Evolutionary conservation across 2,888 invertebrate species (phyloP).

Genomic region (Spodoptera picta): DNA sequence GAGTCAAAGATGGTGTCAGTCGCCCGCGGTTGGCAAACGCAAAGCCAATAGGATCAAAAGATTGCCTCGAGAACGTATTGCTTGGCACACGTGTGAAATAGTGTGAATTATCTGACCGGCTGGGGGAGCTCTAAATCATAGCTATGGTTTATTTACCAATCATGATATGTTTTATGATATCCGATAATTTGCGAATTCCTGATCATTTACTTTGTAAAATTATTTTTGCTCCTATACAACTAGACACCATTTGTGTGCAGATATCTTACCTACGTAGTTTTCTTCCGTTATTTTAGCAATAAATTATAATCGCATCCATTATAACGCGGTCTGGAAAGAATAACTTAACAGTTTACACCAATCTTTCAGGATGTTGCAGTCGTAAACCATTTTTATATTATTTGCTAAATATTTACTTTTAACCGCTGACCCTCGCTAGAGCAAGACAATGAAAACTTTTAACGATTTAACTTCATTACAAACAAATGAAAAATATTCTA

Average conservation of each 20-base stretch:
- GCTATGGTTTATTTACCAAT: constrained; percentile 67
- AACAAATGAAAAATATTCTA: too few species aligned
- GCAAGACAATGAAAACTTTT: neutral
- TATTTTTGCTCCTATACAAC: constrained; percentile 14
- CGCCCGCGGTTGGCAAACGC: constrained; percentile 51
- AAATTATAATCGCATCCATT: constrained; percentile 40
- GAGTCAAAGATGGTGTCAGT: constrained; percentile 49
- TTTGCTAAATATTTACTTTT: constrained; percentile 39
- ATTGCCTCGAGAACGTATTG: constrained; percentile 62
- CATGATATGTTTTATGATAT: constrained; percentile 65
- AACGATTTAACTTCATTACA: too few species aligned
- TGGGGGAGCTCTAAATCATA: constrained; percentile 64
- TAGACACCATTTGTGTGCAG: constrained; percentile 10
- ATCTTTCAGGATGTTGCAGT: constrained; percentile 43
- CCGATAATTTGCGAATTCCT: constrained; percentile 59
- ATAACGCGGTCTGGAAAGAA: constrained; percentile 38
- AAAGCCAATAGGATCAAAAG: constrained; percentile 68
- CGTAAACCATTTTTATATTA: constrained; percentile 34
- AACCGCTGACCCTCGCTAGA: constrained; percentile 8
- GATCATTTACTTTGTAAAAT: constrained; percentile 41
- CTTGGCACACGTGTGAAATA: constrained; percentile 64
- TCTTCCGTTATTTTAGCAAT: constrained; percentile 12
- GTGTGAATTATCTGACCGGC: constrained; percentile 62
- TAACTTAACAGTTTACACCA: constrained; percentile 48
- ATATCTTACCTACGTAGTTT: constrained; percentile 10